Evolutionary conservation across 2,888 invertebrate genomes (phyloP), one percentile per base, ranked within the genome.

Genomic region (Campaea margaritaria): DNA sequence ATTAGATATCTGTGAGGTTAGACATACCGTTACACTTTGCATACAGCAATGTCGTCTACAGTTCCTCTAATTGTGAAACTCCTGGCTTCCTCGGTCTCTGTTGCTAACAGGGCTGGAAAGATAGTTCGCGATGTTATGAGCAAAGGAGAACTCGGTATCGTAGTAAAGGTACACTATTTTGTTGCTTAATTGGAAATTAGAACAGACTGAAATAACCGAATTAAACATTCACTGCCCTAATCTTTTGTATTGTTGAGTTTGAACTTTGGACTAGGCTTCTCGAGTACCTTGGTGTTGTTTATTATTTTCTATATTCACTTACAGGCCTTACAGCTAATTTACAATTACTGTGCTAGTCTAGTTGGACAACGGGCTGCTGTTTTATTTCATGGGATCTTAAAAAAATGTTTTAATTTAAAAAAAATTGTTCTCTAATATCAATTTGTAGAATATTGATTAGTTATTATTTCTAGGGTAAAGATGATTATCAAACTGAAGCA

Each of bases 401-500:
- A n/a, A n/a, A n/a, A n/a, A n/a, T n/a, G n/a, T n/a, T n/a, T n/a
- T n/a, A n/a, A n/a, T n/a, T n/a, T n/a, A n/a, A n/a, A n/a, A n/a
- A n/a, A n/a, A n/a, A n/a, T n/a, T n/a, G n/a, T n/a, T n/a, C n/a
- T n/a, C n/a, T n/a, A 21, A 21, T 21, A 21, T 21, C 21, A 21
- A 3, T 34, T 11, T 34, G 8, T 9, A 34, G 11, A 7, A 34
- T 12, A 36, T n/a, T 12, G 36, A 14, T 47, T 16, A 47, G 38
- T 39, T 15, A 11, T 27, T 54, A 44, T 54, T 75, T 76, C 12
- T 76, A 96, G 95, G 98, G 96, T 15, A 95, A 96, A 79, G 96
- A 98, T 93, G 99, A 99, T 89, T 94, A 97, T 43, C 99, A 99
- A 93, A 99, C 99, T 4, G 98, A 99, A 92, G 99, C 99, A 7